phyloP scores from a whole-genome alignment of 2,113 vertebrate genomes.

The Asarcornis scutulata region DNA sequence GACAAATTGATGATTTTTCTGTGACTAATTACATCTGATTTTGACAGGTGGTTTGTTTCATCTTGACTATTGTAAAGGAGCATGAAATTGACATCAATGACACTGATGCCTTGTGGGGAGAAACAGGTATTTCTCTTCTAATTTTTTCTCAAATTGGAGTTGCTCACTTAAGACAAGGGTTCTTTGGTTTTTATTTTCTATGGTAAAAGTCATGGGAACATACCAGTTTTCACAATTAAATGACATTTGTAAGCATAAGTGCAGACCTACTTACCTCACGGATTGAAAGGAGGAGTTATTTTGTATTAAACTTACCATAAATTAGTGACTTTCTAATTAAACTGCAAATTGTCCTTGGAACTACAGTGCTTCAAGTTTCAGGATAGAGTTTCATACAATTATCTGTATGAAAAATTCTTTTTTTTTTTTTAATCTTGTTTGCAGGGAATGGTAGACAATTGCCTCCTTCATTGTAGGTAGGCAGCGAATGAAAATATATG shows the following conservation, averaged over 20 bases:
- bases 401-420: not conserved
- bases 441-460: not conserved
- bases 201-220: not conserved
- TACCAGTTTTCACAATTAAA: not conserved
- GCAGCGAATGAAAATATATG: not conserved
- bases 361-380: not conserved
- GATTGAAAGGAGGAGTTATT: not conserved
- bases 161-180: not conserved
- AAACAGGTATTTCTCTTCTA: slow-evolving; percentile 87
- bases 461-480: not conserved
- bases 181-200: not conserved
- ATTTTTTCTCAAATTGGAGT: not conserved
- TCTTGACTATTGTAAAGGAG: slow-evolving; percentile 85
- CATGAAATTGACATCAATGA: slow-evolving; percentile 87
- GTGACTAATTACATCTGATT: slow-evolving; percentile 42
- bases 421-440: not conserved
- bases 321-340: not conserved
- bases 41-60: slow-evolving; percentile 88
- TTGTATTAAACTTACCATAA: not conserved
- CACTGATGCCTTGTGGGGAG: slow-evolving; percentile 95
- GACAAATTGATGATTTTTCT: not conserved
- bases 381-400: not conserved
- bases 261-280: not conserved
- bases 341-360: not conserved
- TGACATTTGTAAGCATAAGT: not conserved